phyloP scores from a whole-genome alignment of 2,888 invertebrate species.

The Scotopteryx bipunctaria region DNA sequence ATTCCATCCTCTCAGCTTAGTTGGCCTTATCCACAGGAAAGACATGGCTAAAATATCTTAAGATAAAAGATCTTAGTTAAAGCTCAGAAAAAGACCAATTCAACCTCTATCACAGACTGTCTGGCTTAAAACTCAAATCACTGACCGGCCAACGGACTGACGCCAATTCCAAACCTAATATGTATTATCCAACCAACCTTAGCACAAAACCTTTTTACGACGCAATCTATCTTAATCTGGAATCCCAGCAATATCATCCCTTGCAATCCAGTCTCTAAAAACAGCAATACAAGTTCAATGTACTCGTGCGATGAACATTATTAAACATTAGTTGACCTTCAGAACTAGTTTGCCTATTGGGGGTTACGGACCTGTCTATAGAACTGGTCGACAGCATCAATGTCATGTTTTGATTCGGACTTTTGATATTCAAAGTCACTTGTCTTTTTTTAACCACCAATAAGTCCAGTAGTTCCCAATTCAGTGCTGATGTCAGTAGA shows the following conservation, averaged over 20 bases:
- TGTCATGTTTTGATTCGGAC: no score
- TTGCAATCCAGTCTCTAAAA: background rate
- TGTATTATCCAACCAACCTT: no score
- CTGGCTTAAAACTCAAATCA: no score
- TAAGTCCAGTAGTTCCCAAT: no score
- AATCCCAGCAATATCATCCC: background rate
- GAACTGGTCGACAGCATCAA: slow-evolving; percentile 21
- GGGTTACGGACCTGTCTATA: slow-evolving; percentile 36
- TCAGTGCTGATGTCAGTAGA: no score
- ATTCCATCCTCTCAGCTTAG: no score
- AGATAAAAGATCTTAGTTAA: no score
- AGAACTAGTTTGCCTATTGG: slow-evolving; percentile 28
- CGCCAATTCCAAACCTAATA: background rate
- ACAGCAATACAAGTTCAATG: slow-evolving; percentile 14
- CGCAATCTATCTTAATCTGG: background rate
- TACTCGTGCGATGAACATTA: slow-evolving; percentile 4
- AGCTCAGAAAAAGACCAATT: no score
- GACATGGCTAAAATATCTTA: no score
- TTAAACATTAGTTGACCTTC: slow-evolving; percentile 30
- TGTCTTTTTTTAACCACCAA: background rate
- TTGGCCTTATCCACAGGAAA: no score
- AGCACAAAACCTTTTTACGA: background rate
- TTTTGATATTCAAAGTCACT: no score
- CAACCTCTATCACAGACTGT: no score
- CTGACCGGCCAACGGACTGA: background rate